phyloP scores from a whole-genome alignment of 2,888 invertebrate species.

The Melolontha melolontha region DNA sequence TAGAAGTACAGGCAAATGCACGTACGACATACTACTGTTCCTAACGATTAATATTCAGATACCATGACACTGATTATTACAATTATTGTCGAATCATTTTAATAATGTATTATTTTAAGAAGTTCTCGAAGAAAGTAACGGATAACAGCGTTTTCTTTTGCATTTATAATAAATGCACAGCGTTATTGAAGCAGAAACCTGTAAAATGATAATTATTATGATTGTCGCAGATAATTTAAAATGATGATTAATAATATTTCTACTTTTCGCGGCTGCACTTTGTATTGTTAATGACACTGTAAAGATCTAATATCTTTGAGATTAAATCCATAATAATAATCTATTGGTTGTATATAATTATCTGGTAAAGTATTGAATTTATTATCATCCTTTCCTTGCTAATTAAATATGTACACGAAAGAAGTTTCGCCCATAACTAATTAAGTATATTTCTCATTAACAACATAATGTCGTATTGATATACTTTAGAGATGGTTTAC shows the following conservation, averaged over 20 bases:
- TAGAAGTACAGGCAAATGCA: too few species aligned
- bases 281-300: constrained; percentile 2
- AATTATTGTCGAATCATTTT: constrained; percentile 30
- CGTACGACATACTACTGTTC: too few species aligned
- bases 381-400: too few species aligned
- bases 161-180: constrained; percentile 17
- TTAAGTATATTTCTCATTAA: too few species aligned
- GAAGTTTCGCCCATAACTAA: too few species aligned
- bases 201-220: constrained; percentile 26
- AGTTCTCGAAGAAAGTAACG: constrained; percentile 27
- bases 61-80: constrained; percentile 29
- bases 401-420: too few species aligned
- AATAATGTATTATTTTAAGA: constrained; percentile 20
- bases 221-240: constrained; percentile 29
- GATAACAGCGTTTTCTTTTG: constrained; percentile 22
- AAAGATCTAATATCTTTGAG: constrained; percentile 3
- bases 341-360: background rate
- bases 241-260: constrained; percentile 15
- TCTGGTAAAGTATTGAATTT: too few species aligned
- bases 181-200: constrained; percentile 26
- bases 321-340: background rate
- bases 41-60: constrained; percentile 4
- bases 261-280: constrained; percentile 2
- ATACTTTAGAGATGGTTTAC: too few species aligned
- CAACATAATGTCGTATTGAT: too few species aligned